A percentile compares a stretch with the other conserved stretches of the same genome.
Conservation (phyloP, 2,888 invertebrate species). For the Drosophila birchii region DNA sequence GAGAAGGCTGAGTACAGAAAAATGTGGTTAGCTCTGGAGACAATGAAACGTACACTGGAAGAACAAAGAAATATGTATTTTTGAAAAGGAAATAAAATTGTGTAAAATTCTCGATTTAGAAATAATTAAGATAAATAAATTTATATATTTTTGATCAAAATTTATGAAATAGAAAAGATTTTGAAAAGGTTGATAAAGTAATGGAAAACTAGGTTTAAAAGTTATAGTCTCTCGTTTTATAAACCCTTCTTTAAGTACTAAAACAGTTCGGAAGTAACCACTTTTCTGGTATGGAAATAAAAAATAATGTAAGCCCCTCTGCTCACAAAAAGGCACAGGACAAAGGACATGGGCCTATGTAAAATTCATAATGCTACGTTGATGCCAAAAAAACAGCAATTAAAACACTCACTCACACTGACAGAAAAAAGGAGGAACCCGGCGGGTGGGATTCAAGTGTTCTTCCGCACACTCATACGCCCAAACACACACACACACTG, state of each 20-base stretch:
- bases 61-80: too few species aligned
- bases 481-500: background rate
- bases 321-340: slow-evolving; percentile 19
- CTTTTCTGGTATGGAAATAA: background rate
- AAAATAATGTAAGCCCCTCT: background rate
- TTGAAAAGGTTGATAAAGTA: background rate
- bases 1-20: background rate
- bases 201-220: background rate
- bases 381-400: slow-evolving; percentile 64
- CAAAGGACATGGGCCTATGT: slow-evolving; percentile 45
- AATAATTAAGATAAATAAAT: background rate
- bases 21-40: background rate
- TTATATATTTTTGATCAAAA: accelerated
- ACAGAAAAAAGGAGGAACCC: background rate
- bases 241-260: background rate
- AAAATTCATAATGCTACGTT: slow-evolving; percentile 71
- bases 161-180: background rate
- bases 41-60: background rate
- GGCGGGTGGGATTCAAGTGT: slow-evolving; percentile 29
- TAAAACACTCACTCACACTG: slow-evolving; percentile 49
- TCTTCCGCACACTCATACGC: slow-evolving; percentile 14
- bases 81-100: background rate
- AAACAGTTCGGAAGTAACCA: background rate
- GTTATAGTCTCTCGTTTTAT: background rate
- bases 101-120: background rate